Percentiles rank a stretch among this genome's conserved stretches.
Conservation (phyloP, 2,113 vertebrate species). For the Ceuthmochares aereus region DNA sequence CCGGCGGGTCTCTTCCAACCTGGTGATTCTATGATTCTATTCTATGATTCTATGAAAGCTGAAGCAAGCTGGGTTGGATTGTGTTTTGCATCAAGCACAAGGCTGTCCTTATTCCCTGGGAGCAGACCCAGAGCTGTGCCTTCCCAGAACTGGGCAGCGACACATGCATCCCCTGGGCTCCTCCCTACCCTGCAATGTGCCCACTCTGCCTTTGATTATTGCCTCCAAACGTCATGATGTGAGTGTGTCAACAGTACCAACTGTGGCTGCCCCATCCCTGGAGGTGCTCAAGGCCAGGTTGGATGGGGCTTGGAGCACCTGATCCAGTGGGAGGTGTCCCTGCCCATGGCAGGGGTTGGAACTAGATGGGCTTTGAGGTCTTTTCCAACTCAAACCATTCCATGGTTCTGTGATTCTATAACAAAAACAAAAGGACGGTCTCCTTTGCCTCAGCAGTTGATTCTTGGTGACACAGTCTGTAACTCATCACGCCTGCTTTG, state of each 20-base stretch:
- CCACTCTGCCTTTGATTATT: neutral
- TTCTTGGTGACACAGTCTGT: neutral
- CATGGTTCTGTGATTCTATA: no score
- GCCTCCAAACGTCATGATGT: accelerated
- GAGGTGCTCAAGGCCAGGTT: no score
- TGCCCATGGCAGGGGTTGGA: no score
- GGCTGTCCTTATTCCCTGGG: neutral
- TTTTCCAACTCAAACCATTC: no score
- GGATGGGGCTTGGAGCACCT: no score
- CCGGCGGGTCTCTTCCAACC: no score
- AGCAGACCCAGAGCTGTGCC: accelerated
- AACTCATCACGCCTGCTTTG: neutral
- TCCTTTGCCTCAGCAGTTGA: neutral
- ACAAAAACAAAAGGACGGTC: neutral
- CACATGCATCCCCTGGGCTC: accelerated
- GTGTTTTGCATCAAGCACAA: neutral
- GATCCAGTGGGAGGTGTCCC: no score
- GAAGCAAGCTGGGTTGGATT: neutral
- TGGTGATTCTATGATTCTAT: no score
- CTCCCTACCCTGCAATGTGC: accelerated
- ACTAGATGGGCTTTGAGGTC: no score
- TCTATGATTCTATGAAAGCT: no score
- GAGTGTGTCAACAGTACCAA: no score
- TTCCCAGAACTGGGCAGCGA: neutral
- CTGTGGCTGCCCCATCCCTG: no score